Base-by-base conservation (phyloP, 2,888 invertebrate genomes). In the Andrena marginata region DNA sequence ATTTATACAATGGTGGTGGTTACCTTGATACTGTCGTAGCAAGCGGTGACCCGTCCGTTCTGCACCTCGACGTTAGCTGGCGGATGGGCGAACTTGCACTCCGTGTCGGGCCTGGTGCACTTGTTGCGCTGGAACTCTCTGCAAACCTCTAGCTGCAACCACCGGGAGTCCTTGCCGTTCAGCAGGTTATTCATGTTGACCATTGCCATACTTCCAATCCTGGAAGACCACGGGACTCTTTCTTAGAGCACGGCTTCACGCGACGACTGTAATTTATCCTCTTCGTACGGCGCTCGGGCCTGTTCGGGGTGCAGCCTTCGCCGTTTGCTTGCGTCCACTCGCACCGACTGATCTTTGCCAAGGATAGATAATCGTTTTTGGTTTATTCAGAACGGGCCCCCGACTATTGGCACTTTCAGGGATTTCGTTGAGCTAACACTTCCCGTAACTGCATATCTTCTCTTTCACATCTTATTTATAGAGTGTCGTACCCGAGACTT, bases 21-120 rank as follows among this genome's bases (percentile, higher is more conserved):
- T 95, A 99, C 99, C 99, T 99, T 99, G 95, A 99, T 99, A 96
- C 99, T 99, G 96, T 99, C 99, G 97, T 99, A 99, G 96, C 99
- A 99, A 93, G 99, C 99, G 93, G 99, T 99, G 94, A 99, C 99
- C 94, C 99, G 97, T 94, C 99, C 99, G 95, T 99, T 99, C 96
- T 99, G 99, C 94, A 99, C 99, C 96, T 99, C 99, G 93, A 99
- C 99, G 95, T 99, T 99, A 93, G 98, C 97, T 90, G 99, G 99
- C 87, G 99, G 99, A 96, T 99, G 99, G 90, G 99, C 99, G 95
- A 99, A 99, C 96, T 99, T 99, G 97, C 99, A 99, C 95, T 99
- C 99, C 94, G 98, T 98, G 96, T 99, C 99, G 89, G 99, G 98
- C 94, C 99, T 97, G 93, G 99, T 98, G 96, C 99, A 99, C 96